phyloP scores from a whole-genome alignment of 1,140 invertebrate species.

The Drosophila arawakana region DNA sequence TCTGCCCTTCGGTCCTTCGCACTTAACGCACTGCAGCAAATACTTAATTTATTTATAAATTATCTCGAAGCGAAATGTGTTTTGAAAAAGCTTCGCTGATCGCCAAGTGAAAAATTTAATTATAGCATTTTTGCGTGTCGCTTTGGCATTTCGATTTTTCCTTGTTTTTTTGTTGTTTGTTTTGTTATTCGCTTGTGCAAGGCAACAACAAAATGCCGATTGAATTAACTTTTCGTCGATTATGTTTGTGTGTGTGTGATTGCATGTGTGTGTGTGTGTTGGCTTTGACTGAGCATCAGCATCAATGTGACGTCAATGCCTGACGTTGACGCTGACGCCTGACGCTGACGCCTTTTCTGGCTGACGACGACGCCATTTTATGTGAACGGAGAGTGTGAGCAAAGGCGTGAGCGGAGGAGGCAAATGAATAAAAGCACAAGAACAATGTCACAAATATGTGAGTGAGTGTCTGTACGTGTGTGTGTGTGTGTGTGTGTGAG shows the following conservation, averaged over 20 bases:
- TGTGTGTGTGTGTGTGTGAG: too few relatives aligned
- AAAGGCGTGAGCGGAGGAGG: slow-evolving; percentile 29
- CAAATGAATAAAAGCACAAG: slow-evolving; percentile 13
- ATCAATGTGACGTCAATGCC: slow-evolving; percentile 22
- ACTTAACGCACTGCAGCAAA: slow-evolving; percentile 19
- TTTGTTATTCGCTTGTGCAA: neutral
- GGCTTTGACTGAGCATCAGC: slow-evolving; percentile 4
- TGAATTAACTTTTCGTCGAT: slow-evolving; percentile 24
- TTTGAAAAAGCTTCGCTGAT: slow-evolving; percentile 26
- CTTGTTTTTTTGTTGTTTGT: slow-evolving; percentile 32
- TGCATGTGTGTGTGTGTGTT: neutral
- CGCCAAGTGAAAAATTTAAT: slow-evolving; percentile 58
- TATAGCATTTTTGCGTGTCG: slow-evolving; percentile 66
- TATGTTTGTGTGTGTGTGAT: neutral
- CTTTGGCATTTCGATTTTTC: slow-evolving; percentile 54
- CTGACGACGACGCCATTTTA: slow-evolving; percentile 58
- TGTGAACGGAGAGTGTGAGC: slow-evolving; percentile 10
- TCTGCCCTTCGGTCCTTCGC: neutral
- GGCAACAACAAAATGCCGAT: slow-evolving; percentile 15
- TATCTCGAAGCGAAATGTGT: slow-evolving; percentile 31
- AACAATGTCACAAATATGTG: slow-evolving; percentile 6
- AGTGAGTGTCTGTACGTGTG: too few relatives aligned
- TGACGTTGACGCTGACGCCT: neutral
- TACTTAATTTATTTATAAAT: slow-evolving; percentile 70
- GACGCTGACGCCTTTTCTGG: neutral